Conservation (phyloP, 2,888 invertebrate genomes). For the Eristalis intricaria region DNA sequence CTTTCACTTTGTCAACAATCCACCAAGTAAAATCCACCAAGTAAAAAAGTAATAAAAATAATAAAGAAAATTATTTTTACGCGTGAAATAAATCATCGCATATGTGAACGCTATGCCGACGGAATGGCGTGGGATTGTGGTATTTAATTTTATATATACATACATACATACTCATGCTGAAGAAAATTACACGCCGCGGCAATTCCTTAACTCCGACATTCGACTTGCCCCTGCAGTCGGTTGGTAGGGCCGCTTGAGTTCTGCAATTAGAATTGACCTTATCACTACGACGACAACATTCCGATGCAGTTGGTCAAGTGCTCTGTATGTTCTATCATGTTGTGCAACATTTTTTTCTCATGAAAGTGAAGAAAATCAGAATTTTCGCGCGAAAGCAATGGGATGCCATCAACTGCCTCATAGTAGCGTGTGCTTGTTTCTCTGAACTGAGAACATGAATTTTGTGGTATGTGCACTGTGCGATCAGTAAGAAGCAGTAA, state of each 20-base stretch:
- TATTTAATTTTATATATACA: not conserved
- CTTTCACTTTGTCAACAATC: slow-evolving; percentile 54
- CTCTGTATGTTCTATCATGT: not conserved
- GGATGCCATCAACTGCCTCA: no score
- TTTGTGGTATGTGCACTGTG: slow-evolving; percentile 2
- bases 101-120: not conserved
- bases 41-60: slow-evolving; percentile 10
- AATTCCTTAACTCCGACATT: not conserved
- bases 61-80: not conserved
- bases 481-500: not conserved
- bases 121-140: slow-evolving; percentile 61
- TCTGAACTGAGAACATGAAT: not conserved
- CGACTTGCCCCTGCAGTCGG: not conserved
- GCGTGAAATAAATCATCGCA: slow-evolving; percentile 34
- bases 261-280: slow-evolving; percentile 63
- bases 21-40: not conserved
- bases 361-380: slow-evolving; percentile 19
- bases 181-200: not conserved
- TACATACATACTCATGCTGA: not conserved
- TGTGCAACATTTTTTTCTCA: not conserved
- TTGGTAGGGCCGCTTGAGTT: not conserved
- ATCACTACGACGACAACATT: slow-evolving; percentile 49
- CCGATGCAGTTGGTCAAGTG: slow-evolving; percentile 29
- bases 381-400: not conserved
- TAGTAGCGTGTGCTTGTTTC: slow-evolving; percentile 5